Percentiles rank a stretch among this genome's conserved stretches.
Evolutionary conservation across 23 tunicate species (phyloP).

Genomic region (Botrylloides violaceus): DNA sequence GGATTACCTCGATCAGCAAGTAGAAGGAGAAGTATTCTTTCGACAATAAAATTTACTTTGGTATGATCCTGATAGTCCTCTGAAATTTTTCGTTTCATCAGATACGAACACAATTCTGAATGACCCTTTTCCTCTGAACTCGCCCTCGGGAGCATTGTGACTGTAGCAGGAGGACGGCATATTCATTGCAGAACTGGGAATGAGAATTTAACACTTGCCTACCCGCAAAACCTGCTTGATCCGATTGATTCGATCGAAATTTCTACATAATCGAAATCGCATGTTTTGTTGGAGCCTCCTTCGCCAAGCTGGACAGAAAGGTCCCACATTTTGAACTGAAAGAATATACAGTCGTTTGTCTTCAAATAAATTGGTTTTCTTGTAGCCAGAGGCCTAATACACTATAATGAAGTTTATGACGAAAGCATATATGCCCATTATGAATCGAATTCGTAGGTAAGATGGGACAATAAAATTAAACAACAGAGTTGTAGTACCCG

Average conservation of each 20-base stretch:
- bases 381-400: neutral
- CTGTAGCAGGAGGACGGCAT: conserved; percentile 16
- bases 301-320: conserved; percentile 63
- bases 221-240: conserved; percentile 65
- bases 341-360: conserved; percentile 3
- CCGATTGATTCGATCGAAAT: conserved; percentile 50
- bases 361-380: neutral
- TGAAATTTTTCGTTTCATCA: conserved; percentile 58
- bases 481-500: no score
- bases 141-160: conserved; percentile 22
- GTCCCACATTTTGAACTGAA: conserved; percentile 85
- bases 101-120: conserved; percentile 39
- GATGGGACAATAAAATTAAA: neutral
- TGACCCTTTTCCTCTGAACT: conserved; percentile 50
- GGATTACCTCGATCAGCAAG: no score
- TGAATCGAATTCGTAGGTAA: neutral
- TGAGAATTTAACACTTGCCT: conserved; percentile 16
- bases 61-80: conserved; percentile 71
- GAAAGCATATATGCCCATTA: no score
- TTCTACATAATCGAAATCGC: conserved; percentile 75
- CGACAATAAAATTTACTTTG: conserved; percentile 30
- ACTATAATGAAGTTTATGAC: no score
- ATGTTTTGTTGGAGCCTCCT: conserved; percentile 56
- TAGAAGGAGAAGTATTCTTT: neutral
- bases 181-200: neutral